These are phyloP conservation scores for Trichosurus vulpecula DNA, from an alignment of 2,797 vertebrate genomes.

Conservation along the genomic window DNA sequence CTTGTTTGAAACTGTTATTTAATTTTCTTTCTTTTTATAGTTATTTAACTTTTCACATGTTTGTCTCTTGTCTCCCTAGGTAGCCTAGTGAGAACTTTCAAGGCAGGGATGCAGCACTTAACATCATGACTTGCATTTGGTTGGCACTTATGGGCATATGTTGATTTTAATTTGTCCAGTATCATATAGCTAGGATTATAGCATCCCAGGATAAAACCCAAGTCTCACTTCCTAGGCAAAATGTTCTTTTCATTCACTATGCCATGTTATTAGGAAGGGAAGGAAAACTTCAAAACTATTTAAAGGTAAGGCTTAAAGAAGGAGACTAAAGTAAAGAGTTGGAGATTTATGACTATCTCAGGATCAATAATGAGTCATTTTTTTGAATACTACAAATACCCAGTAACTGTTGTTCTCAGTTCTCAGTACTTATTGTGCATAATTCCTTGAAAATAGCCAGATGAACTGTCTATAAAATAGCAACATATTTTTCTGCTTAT, in stretches of 20 bases:
- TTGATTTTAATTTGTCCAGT: neutral
- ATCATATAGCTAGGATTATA: neutral
- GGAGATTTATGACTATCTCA: neutral
- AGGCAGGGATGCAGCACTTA: neutral
- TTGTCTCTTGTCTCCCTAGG: too few relatives aligned
- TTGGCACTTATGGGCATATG: neutral
- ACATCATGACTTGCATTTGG: neutral
- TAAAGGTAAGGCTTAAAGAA: neutral
- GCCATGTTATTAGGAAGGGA: neutral
- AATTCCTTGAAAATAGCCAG: constrained; percentile 21
- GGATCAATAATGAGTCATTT: neutral
- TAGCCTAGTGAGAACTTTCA: neutral
- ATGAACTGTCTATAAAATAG: neutral
- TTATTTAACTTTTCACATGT: too few relatives aligned
- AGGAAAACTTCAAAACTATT: neutral
- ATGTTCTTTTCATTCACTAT: neutral
- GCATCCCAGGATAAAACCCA: neutral
- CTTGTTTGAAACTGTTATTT: too few relatives aligned
- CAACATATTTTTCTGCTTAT: neutral
- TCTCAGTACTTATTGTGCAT: neutral
- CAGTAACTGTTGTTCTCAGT: neutral
- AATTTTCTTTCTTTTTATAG: too few relatives aligned
- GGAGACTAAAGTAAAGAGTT: neutral
- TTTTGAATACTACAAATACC: neutral
- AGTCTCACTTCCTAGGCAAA: neutral